Base-by-base conservation (phyloP, 2,888 invertebrate species). In the Parnassius orleans region DNA sequence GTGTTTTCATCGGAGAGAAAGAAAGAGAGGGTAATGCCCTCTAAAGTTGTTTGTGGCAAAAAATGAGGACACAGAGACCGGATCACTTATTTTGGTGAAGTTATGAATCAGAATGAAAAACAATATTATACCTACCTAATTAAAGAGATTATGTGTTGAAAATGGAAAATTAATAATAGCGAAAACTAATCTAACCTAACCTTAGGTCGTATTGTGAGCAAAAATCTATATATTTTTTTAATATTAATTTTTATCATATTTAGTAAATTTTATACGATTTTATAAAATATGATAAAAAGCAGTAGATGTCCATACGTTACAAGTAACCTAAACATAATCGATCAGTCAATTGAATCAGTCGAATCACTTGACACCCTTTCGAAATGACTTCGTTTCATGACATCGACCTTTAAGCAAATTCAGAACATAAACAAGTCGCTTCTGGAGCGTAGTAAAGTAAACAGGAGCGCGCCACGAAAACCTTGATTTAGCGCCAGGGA, bases 31-130 rank as follows among this genome's bases (percentile, higher is more conserved):
- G 84, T 86, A 87, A 84, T 87, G 90, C 86, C 89, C 90, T 87
- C 86, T 72, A 72, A 86, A 88, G 90, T 88, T 90, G 90, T 89
- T 90, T 89, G 88, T 83, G 83, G 90, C 85, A 90, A 91, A 91
- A 91, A 91, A 90, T 90, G 89, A 79, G 90, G 88, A 85, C 90
- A 84, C 81, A 65, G 80, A 84, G 84, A 86, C 86, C 87, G 83
- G 86, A 84, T 87, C 77, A 80, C 85, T 89, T 84, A 87, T 86
- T 88, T 89, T 84, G 81, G 83, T 82, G 77, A 77, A 80, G 75
- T 81, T 88, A 86, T 90, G 90, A 90, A 85, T 90, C 89, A 89
- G 82, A 82, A 83, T 86, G 87, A 87, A 87, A 89, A 85, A 87
- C 84, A 86, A 86, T 81, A 80, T 76, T 63, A 55, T 63, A 78